Evolutionary conservation across 2,888 invertebrate species (phyloP).

Genomic region (Dasypogon diadema): DNA sequence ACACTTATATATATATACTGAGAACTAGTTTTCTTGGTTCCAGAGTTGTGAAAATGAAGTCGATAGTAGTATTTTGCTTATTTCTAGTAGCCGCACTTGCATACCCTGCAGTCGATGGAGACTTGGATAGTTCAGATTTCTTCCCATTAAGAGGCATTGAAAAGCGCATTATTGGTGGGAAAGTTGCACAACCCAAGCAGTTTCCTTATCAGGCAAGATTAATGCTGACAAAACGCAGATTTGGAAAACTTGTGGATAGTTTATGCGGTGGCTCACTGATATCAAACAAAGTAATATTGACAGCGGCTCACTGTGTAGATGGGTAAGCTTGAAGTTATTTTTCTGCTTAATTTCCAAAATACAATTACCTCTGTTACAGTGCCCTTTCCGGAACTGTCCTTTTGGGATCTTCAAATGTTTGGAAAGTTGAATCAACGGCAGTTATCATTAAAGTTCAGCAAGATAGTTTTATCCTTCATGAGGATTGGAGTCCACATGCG

Average conservation of each 20-base stretch:
- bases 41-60: slow-evolving; percentile 17
- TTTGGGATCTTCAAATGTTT: background rate
- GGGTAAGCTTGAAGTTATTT: background rate
- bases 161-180: background rate
- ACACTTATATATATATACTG: no score
- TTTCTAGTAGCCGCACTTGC: background rate
- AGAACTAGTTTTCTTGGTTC: no score
- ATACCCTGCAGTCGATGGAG: background rate
- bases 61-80: background rate
- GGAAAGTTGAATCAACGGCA: background rate
- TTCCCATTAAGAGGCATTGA: background rate
- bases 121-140: background rate
- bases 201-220: slow-evolving; percentile 11
- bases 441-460: background rate
- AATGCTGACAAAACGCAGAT: background rate
- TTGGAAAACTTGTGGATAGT: slow-evolving; percentile 1
- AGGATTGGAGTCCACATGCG: background rate
- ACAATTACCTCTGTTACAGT: background rate
- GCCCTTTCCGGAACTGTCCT: background rate
- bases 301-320: slow-evolving; percentile 21
- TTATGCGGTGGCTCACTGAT: slow-evolving; percentile 8
- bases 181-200: background rate
- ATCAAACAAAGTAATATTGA: slow-evolving; percentile 3
- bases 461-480: slow-evolving; percentile 14
- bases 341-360: background rate